phyloP scores from a whole-genome alignment of 1,140 invertebrate species.

The Drosophila virilis region DNA sequence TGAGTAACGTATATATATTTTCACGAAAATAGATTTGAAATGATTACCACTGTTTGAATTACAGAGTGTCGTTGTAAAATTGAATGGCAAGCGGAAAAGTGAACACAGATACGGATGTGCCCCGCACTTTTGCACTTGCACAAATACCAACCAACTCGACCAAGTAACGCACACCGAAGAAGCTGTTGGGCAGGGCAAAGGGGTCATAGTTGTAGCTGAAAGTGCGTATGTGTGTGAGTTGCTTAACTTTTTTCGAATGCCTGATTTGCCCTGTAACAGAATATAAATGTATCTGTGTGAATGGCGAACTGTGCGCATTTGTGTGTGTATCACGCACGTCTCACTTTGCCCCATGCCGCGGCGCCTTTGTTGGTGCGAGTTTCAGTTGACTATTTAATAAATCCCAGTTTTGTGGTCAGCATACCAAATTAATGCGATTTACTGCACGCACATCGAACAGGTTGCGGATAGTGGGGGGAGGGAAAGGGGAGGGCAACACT shows the following conservation, averaged over 20 bases:
- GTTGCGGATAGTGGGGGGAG: not conserved
- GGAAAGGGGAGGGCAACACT: not conserved
- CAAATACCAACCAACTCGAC: slow-evolving; percentile 18
- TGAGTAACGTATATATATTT: slow-evolving; percentile 12
- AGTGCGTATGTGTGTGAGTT: slow-evolving; percentile 29
- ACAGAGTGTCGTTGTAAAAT: slow-evolving; percentile 32
- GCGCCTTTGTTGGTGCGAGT: slow-evolving; percentile 37
- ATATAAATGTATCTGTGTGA: slow-evolving; percentile 19
- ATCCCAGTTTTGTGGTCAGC: slow-evolving; percentile 80
- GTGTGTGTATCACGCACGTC: slow-evolving; percentile 74
- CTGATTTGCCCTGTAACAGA: slow-evolving; percentile 23
- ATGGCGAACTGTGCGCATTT: slow-evolving; percentile 53
- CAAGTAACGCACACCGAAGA: slow-evolving; percentile 18
- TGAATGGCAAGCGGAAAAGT: slow-evolving; percentile 64
- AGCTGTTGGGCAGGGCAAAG: slow-evolving; percentile 2
- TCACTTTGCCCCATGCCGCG: slow-evolving; percentile 31
- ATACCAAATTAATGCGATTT: slow-evolving; percentile 83
- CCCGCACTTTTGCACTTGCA: slow-evolving; percentile 1
- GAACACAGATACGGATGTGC: slow-evolving; percentile 42
- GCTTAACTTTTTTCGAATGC: slow-evolving; percentile 67
- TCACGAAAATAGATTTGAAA: slow-evolving; percentile 5
- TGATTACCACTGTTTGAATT: slow-evolving; percentile 42
- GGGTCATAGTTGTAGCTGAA: slow-evolving; percentile 44
- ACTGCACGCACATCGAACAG: slow-evolving; percentile 43
- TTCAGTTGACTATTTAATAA: slow-evolving; percentile 79